These are phyloP conservation scores for Dolichopus griseipennis DNA, from an alignment of 2,888 invertebrate species.

Conservation along the genomic window DNA sequence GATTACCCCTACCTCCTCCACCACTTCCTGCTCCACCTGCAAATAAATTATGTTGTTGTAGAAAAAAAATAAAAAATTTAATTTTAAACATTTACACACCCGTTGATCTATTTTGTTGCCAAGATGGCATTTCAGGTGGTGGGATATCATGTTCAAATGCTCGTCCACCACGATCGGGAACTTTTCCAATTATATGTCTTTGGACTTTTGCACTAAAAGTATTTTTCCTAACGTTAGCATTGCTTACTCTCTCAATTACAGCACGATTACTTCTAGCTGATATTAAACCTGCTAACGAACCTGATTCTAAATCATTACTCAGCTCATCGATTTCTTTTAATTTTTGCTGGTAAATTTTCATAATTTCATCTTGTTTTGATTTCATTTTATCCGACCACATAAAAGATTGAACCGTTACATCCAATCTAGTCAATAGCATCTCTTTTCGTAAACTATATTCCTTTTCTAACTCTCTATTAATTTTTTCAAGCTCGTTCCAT, in stretches of 20 bases:
- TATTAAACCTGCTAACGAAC: constrained; percentile 61
- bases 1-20: constrained; percentile 30
- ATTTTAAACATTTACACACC: constrained; percentile 33
- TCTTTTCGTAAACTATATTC: constrained; percentile 79
- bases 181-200: constrained; percentile 80
- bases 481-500: constrained; percentile 64
- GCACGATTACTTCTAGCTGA: constrained; percentile 77
- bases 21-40: constrained; percentile 43
- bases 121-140: constrained; percentile 95
- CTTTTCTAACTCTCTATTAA: constrained; percentile 63
- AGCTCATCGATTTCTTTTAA: constrained; percentile 30
- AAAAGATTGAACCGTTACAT: constrained; percentile 95
- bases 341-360: constrained; percentile 49
- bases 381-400: constrained; percentile 81
- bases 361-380: constrained; percentile 62
- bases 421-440: constrained; percentile 81
- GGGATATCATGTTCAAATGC: constrained; percentile 86
- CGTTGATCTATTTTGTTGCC: constrained; percentile 61
- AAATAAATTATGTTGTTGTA: constrained; percentile 17
- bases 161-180: constrained; percentile 91
- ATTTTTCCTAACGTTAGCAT: constrained; percentile 72
- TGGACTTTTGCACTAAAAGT: constrained; percentile 70
- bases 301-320: constrained; percentile 45
- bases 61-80: neutral
- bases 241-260: constrained; percentile 87